phyloP scores from a whole-genome alignment of 2,113 vertebrate genomes.

The Phycodurus eques region DNA sequence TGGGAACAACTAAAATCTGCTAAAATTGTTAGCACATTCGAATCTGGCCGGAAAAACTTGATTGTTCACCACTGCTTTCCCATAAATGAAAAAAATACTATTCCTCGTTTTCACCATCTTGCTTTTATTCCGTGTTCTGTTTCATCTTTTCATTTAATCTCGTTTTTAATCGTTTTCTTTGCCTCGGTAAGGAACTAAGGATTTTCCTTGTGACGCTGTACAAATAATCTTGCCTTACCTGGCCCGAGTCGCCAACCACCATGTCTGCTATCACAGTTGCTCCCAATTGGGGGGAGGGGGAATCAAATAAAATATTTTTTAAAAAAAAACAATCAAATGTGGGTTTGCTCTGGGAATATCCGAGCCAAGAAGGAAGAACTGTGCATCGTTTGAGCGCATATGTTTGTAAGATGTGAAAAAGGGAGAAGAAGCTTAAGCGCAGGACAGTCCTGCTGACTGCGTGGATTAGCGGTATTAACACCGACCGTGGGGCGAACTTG shows the following conservation, averaged over 20 bases:
- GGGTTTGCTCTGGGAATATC: conserved; percentile 1
- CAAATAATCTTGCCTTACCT: conserved; percentile 2
- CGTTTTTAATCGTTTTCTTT: too few species aligned
- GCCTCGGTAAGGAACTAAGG: neutral
- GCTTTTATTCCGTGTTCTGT: neutral
- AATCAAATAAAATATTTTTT: neutral
- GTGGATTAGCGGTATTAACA: conserved; percentile 77
- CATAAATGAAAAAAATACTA: too few species aligned
- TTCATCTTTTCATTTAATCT: neutral
- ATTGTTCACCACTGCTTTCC: too few species aligned
- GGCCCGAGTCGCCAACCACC: conserved; percentile 5
- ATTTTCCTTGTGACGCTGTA: neutral
- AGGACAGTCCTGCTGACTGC: conserved; percentile 39
- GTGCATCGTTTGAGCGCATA: neutral
- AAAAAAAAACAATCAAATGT: neutral
- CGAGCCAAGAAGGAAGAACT: neutral
- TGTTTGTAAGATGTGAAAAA: conserved; percentile 5
- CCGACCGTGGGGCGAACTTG: conserved; percentile 32
- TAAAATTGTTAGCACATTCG: too few species aligned
- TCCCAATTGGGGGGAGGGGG: conserved; percentile 1
- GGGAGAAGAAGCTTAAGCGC: conserved; percentile 10
- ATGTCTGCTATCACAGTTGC: neutral
- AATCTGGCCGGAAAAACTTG: too few species aligned
- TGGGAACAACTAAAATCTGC: too few species aligned
- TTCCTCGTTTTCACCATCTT: neutral